These are phyloP conservation scores for Dendrolimus kikuchii DNA, from an alignment of 1,140 invertebrate genomes.

Conservation along the genomic window DNA sequence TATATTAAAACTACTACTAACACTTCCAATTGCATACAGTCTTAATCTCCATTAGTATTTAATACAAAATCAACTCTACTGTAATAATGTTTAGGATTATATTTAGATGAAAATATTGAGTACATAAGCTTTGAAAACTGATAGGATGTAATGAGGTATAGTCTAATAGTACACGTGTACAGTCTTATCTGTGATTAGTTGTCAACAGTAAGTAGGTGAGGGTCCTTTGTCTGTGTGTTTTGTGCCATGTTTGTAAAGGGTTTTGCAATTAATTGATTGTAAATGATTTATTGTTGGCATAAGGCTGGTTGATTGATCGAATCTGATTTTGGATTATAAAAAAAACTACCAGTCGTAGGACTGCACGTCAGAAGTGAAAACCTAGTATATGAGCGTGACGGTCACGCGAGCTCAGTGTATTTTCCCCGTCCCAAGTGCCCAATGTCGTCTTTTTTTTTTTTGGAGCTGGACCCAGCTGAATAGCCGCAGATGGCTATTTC, in stretches of 20 bases:
- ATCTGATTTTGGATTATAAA: too few species aligned
- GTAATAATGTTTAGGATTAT: slow-evolving; percentile 2
- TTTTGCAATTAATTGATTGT: slow-evolving; percentile 36
- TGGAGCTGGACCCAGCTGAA: too few species aligned
- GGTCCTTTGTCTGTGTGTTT: slow-evolving; percentile 11
- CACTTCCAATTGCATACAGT: slow-evolving; percentile 10
- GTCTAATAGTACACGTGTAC: slow-evolving; percentile 47
- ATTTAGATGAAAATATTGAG: neutral
- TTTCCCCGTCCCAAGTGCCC: too few species aligned
- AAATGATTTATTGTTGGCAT: slow-evolving; percentile 50
- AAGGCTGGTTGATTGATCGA: slow-evolving; percentile 16
- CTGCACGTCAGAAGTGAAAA: too few species aligned
- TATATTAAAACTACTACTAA: slow-evolving; percentile 34
- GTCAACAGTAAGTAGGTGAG: slow-evolving; percentile 19
- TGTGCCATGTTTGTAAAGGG: slow-evolving; percentile 21
- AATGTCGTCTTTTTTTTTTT: too few species aligned
- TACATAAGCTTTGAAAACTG: neutral
- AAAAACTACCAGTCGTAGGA: too few species aligned
- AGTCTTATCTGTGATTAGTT: slow-evolving; percentile 49
- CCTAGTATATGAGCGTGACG: too few species aligned
- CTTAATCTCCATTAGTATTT: neutral
- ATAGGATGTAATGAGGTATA: slow-evolving; percentile 27
- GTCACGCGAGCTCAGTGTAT: too few species aligned
- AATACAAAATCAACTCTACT: neutral
- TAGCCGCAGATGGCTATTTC: too few species aligned